phyloP scores from a whole-genome alignment of 2,888 invertebrate species.

The Orthosia cruda region DNA sequence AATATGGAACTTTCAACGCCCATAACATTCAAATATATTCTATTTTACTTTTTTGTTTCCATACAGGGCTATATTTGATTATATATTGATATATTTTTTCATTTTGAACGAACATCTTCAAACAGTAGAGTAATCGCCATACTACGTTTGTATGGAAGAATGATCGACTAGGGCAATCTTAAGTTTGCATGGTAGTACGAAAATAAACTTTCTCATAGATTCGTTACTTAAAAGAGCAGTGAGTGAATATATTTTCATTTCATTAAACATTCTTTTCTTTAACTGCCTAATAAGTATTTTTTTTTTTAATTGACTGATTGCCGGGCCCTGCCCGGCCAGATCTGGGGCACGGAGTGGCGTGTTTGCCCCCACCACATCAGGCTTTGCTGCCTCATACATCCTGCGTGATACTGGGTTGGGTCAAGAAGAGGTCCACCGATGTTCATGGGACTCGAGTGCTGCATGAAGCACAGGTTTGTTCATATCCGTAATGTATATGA shows the following conservation, averaged over 20 bases:
- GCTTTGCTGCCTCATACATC: slow-evolving; percentile 92
- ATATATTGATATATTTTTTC: too few species aligned
- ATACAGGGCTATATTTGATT: too few species aligned
- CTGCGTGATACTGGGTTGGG: slow-evolving; percentile 98
- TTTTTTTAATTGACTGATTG: slow-evolving; percentile 75
- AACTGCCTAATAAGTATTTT: slow-evolving; percentile 13
- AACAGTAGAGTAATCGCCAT: too few species aligned
- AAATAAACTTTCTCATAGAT: background rate
- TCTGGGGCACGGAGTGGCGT: slow-evolving; percentile 93
- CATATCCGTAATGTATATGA: background rate
- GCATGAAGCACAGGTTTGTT: slow-evolving; percentile 95
- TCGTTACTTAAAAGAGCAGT: background rate
- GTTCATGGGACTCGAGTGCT: slow-evolving; percentile 96
- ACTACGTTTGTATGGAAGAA: too few species aligned
- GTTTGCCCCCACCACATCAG: slow-evolving; percentile 95
- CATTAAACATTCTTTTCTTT: slow-evolving; percentile 32
- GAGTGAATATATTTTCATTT: slow-evolving; percentile 19
- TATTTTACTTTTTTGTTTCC: too few species aligned
- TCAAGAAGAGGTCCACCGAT: slow-evolving; percentile 95
- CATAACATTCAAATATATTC: too few species aligned
- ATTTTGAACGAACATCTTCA: too few species aligned
- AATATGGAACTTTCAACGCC: too few species aligned
- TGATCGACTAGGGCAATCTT: too few species aligned
- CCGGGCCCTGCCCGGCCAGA: slow-evolving; percentile 83
- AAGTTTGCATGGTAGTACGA: background rate